These are phyloP conservation scores for Eumacrocentrus americanus DNA, from an alignment of 2,888 invertebrate species.

Conservation along the genomic window DNA sequence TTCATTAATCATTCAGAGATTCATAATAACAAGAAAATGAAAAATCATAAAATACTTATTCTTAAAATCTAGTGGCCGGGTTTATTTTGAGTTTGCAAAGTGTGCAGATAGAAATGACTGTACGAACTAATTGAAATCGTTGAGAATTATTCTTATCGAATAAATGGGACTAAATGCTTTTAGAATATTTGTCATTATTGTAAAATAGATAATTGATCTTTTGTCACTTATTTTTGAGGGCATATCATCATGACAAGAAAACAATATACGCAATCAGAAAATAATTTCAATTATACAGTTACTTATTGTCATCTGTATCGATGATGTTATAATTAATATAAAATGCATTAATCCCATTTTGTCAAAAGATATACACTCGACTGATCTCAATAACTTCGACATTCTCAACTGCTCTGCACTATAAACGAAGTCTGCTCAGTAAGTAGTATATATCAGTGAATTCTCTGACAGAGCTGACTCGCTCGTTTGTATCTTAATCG, in stretches of 20 bases:
- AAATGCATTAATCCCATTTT: too few relatives aligned
- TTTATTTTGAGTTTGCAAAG: slow-evolving; percentile 16
- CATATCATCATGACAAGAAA: too few relatives aligned
- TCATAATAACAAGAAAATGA: slow-evolving; percentile 18
- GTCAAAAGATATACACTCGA: slow-evolving; percentile 23
- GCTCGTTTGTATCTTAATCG: background rate
- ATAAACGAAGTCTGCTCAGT: slow-evolving; percentile 1
- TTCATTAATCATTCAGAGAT: slow-evolving; percentile 16
- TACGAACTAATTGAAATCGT: slow-evolving; percentile 19
- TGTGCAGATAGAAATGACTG: slow-evolving; percentile 5
- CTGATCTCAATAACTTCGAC: slow-evolving; percentile 7
- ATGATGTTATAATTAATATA: too few relatives aligned
- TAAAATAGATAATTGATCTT: too few relatives aligned
- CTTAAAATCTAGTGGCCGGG: slow-evolving; percentile 32
- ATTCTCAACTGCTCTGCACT: background rate
- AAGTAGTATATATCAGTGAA: slow-evolving; percentile 4
- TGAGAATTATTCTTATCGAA: background rate
- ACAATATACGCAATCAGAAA: too few relatives aligned
- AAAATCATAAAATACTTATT: slow-evolving; percentile 22
- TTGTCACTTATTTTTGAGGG: too few relatives aligned
- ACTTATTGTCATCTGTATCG: too few relatives aligned
- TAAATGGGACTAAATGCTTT: background rate
- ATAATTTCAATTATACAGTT: too few relatives aligned
- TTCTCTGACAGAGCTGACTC: slow-evolving; percentile 1
- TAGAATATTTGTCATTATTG: too few relatives aligned